Evolutionary conservation across 2,797 vertebrate genomes (phyloP).

Genomic region (Spinus olivaceus): DNA sequence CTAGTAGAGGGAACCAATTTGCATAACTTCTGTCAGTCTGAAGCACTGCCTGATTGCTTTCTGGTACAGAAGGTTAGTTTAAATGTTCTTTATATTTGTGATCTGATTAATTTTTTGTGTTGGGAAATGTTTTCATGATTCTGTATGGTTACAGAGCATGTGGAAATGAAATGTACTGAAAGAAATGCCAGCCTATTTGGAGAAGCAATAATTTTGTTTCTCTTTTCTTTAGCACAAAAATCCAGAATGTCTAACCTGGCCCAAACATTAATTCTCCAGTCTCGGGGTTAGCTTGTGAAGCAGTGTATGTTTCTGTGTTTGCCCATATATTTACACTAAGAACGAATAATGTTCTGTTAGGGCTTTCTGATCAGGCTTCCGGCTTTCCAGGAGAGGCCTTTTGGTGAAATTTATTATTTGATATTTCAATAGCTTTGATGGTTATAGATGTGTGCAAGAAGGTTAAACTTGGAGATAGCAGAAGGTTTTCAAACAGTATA

Average conservation of each 20-base stretch:
- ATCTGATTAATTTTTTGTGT: background rate
- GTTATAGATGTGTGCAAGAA: background rate
- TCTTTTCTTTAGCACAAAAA: background rate
- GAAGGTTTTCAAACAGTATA: background rate
- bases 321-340: background rate
- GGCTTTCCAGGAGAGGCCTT: background rate
- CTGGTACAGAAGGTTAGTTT: background rate
- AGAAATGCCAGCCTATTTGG: background rate
- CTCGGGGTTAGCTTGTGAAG: rapidly evolving
- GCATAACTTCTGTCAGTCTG: background rate
- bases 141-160: background rate
- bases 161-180: background rate
- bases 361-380: background rate
- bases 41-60: background rate
- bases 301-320: background rate
- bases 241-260: background rate
- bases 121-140: background rate
- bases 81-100: background rate
- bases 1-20: background rate
- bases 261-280: background rate
- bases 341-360: background rate
- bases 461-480: background rate
- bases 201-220: background rate
- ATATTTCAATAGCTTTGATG: background rate
- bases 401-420: background rate